Conservation (phyloP, 2,888 invertebrate species). For the Perizoma flavofasciatum region DNA sequence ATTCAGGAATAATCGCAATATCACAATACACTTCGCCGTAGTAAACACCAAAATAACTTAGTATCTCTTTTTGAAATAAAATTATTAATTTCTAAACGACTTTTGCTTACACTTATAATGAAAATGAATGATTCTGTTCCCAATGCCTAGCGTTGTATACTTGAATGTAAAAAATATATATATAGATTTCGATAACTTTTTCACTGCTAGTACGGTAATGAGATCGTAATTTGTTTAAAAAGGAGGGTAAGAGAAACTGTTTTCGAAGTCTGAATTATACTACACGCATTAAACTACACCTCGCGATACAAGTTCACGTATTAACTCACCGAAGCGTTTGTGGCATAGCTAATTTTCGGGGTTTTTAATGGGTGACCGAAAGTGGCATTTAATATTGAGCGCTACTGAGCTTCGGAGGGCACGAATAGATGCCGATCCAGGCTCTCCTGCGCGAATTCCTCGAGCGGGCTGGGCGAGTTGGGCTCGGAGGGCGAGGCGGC, state of each 20-base stretch:
- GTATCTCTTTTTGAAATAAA: background rate
- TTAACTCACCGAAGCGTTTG: no score
- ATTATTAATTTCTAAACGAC: constrained; percentile 36
- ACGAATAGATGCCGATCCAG: no score
- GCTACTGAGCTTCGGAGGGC: no score
- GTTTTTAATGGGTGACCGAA: no score
- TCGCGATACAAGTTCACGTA: background rate
- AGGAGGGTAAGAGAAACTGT: constrained; percentile 25
- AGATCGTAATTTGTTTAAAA: constrained; percentile 57
- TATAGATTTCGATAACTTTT: constrained; percentile 44
- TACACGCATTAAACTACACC: constrained; percentile 22
- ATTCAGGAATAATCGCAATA: constrained; percentile 4
- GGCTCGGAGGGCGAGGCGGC: constrained; percentile 87
- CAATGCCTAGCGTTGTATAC: constrained; percentile 31
- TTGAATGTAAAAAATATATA: constrained; percentile 38
- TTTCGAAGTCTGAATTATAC: constrained; percentile 15
- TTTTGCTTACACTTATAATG: constrained; percentile 5
- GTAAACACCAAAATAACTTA: constrained; percentile 2
- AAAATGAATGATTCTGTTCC: constrained; percentile 44
- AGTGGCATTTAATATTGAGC: no score
- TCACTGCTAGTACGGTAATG: constrained; percentile 44
- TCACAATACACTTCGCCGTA: constrained; percentile 20
- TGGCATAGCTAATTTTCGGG: no score
- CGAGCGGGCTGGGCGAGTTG: constrained; percentile 54
- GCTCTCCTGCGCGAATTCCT: constrained; percentile 81